Evolutionary conservation across 2,888 invertebrate genomes (phyloP), one percentile per base, ranked within the genome.

Genomic region (Drosophila putrida): DNA sequence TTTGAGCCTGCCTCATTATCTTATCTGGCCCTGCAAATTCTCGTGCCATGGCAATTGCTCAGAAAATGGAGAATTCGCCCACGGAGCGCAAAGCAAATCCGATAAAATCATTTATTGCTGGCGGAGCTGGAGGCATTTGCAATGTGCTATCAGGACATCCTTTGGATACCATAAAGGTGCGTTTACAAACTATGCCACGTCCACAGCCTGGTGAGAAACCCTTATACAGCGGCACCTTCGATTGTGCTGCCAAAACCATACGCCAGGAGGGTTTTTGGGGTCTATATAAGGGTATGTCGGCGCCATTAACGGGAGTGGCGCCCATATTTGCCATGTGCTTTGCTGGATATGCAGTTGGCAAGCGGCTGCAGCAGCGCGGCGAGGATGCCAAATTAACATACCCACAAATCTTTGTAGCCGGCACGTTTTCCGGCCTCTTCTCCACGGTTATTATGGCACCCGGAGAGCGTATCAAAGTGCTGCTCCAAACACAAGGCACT

Each of bases 311-410:
- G 8, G 99, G 99, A n/a, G 98, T 99, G 0, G 97, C 99, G 2
- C 99, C 99, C 9, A 98, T 99, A 91, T 99, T 99, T 93, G 99
- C 99, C 0, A 96, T 99, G 75, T 99, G 93, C 98, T 99, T 93
- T 77, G 96, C 99, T 84, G 99, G 99, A 9, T 99, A 96, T 92
- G 98, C 98, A 35, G 94, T 99, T 6, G 99, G 99, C 2, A 98
- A 99, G 91, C 95, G 96, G 85, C 86, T 98, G 8, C 96, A 97
- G 90, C 95, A 95, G 90, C 93, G 93, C 61, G 89, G 86, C 3
- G 93, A 94, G 39, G 93, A 94, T 50, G 94, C 95, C 0, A 94
- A 95, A 79, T 93, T 98, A 11, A 94, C 95, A 0, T 95, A 96
- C 81, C 74, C 94, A 0, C 96, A 99, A 92, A 94, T 98, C 69